Evolutionary conservation across 1,140 invertebrate species (phyloP), one percentile per base, ranked within the genome.

Genomic region (Drosophila lini): DNA sequence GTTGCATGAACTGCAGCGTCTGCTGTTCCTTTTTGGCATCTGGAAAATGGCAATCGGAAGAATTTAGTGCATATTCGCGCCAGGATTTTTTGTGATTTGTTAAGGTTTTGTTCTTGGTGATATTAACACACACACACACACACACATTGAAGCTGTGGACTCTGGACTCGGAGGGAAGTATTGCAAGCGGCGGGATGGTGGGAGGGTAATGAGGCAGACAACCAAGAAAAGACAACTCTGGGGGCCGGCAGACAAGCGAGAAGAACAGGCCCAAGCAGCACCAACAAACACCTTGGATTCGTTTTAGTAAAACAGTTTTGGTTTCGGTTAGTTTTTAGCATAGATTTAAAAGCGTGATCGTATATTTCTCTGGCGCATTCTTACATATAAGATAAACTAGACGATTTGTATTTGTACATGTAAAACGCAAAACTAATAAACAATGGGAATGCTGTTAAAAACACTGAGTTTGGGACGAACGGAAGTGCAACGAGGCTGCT

Each of bases 241-340:
- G 62, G 67, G 57, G 28, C 41, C 38, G 41, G 28, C 31, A 59
- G 16, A 53, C 11, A 64, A 67, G 44, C 42, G 48, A 71, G 57
- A 36, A 50, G 63, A 78, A 86, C 63, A 60, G 47, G 41, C 80
- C 65, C 83, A 69, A 50, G 65, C 56, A 53, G 40, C 53, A 74
- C 59, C 69, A 78, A 81, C 58, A 61, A 78, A 75, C 58, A 61
- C 64, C 58, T 42, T 45, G 25, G 48, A 56, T 78, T 36, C 28
- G 53, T 38, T 86, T 86, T 86, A 86, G 82, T 86, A 86, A 86
- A 86, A 86, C 83, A 86, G 83, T 82, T 86, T 88, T 88, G 68
- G 45, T 79, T 82, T 82, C 69, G 65, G 75, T 74, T 74, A 62
- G 68, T 74, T 75, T 76, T 76, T 67, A 75, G 74, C 74, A 78